Evolutionary conservation across 2,113 vertebrate genomes (phyloP).

Genomic region (Meriones unguiculatus): DNA sequence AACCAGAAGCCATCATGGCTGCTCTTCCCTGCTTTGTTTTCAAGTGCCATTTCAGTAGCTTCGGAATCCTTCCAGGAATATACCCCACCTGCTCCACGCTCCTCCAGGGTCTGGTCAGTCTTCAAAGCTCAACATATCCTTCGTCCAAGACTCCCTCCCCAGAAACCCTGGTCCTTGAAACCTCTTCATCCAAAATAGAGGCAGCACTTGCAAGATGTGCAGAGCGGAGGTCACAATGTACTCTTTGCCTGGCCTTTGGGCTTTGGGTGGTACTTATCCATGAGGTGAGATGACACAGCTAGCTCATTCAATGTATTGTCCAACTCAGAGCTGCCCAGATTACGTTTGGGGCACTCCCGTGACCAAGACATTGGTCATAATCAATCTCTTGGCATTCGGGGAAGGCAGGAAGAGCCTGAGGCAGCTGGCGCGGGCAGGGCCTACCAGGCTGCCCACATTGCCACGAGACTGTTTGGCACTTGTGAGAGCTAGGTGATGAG

Average conservation of each 20-base stretch:
- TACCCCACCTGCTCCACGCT: too few relatives aligned
- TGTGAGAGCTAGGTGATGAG: background rate
- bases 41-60: background rate
- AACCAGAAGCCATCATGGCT: background rate
- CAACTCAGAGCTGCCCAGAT: background rate
- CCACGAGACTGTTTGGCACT: background rate
- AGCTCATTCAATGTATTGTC: background rate
- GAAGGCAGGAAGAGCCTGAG: background rate
- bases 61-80: background rate
- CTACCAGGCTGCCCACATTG: background rate
- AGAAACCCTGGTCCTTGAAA: background rate
- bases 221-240: background rate
- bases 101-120: background rate
- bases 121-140: background rate
- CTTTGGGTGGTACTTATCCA: background rate
- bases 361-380: background rate
- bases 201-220: background rate
- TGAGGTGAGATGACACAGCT: background rate
- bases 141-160: background rate
- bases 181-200: background rate
- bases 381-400: background rate
- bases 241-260: background rate
- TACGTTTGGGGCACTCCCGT: background rate
- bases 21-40: background rate
- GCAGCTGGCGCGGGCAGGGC: background rate